Base-by-base conservation (phyloP, 2,797 vertebrate species). In the Erethizon dorsatum region DNA sequence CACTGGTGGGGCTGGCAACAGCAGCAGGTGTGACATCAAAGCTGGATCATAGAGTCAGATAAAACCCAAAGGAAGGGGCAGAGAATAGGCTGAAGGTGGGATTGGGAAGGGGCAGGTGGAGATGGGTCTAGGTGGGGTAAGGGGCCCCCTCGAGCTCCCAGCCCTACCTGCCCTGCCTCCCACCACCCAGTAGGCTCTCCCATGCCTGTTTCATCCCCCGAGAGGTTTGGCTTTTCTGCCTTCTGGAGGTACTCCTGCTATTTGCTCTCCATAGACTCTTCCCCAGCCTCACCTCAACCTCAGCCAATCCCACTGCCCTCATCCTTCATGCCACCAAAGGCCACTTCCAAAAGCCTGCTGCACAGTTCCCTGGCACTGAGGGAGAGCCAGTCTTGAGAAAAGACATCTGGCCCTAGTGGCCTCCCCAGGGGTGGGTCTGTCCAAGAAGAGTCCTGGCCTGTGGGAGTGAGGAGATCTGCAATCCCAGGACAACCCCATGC, bases 11-110 rank as follows among this genome's bases (percentile, higher is more conserved):
- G 73, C 91, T 56, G 83, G 92, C 91, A 91, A 90, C 47, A 89
- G 94, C 83, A 83, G 92, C 97, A 95, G 96, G 73, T 97, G 78
- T 95, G 94, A 90, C 14, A 37, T 90, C 91, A 88, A 90, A 56
- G 28, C 10, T 31, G 22, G 56, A 6, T 77, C 80, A 83, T 93
- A 96, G 97, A 97, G 78, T 31, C 65, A 94, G 94, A 95, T 93
- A 97, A 97, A 73, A 78, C 57, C 71, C 24, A 0, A 24, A 33
- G 45, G 85, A 90, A 75, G 33, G 20, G 73, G 45, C 13, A 24
- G 71, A 54, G 71, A 17, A 85, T 1, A 47, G 63, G 22, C 50
- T 13, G 0, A 26, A 33, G 45, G 22, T 12, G 45, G 59, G 14
- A 18, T 18, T 41, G 57, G 37, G 45, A 78, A 88, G 52, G 89